Evolutionary conservation across 1,140 invertebrate species (phyloP), one percentile per base, ranked within the genome.

Genomic region (Aethina tumida): DNA sequence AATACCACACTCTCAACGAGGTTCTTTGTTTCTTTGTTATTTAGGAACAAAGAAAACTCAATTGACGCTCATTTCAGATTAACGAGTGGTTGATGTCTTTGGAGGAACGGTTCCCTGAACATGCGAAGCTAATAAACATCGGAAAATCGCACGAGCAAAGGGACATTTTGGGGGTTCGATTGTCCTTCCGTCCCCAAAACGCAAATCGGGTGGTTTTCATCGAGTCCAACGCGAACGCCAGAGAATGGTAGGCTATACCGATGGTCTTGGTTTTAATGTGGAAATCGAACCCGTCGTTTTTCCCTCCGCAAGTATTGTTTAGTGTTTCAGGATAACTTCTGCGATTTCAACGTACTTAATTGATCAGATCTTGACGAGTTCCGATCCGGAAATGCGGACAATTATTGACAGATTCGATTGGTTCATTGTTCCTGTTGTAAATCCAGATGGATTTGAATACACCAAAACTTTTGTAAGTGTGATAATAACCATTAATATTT

Each of bases 361-460:
- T 1, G 69, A 82, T 39, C 61, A 82, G 45, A 49, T 84, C 2
- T 52, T 84, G 1, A 66, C 65, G 31, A 69, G 70, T 46, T 15
- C 58, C 10, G 47, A 75, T 44, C 7, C 64, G 29, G 54, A 67
- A 35, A 43, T 71, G 3, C 52, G 66, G 43, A 33, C 55, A 29
- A 49, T 78, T 45, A 68, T 79, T 5, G 64, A 76, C 26, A 59
- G 61, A 16, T 65, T 75, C 35, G 74, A 81, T 25, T 84, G 80
- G 80, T 78, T 81, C 43, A 62, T 85, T 8, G 61, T 84, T 30
- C 81, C 81, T 0, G 66, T 73, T 16, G 49, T 72, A 1, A 85
- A 85, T 59, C 83, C 84, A 8, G 86, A 91, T 64, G 86, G 86
- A 30, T 88, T 81, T 54, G 78, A 72, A 21, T 84, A 75, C 50